Evolutionary conservation across 2,797 vertebrate species (phyloP), one percentile per base, ranked within the genome.

Genomic region (Microcaecilia unicolor): DNA sequence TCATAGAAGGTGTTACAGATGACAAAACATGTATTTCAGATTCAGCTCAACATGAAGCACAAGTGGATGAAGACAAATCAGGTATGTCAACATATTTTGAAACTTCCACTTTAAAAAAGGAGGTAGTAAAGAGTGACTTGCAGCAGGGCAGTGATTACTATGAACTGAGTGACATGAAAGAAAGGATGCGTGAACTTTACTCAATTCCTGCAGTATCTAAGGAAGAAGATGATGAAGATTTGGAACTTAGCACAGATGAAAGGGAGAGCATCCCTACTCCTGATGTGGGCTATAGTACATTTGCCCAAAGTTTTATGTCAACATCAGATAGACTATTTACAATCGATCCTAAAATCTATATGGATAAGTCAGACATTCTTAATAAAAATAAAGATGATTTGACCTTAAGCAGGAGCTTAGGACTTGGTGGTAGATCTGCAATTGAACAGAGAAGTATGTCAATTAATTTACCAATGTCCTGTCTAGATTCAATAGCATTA

Each of bases 71-170:
- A 48, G 94, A 98, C 72, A 87, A 78, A 47, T 98, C 94, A 11
- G 94, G 92, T 49, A 95, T 98, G 92, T 98, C 94, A 0, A 93
- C 92, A 29, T 99, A 99, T 74, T 99, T 99, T 77, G 96, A 99
- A 81, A 99, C 96, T 13, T 97, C 93, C 41, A 68, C 89, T 45
- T 64, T 88, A 50, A 92, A 91, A 68, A 81, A 83, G 18, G 87
- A 89, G 45, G 69, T 78, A 11, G 55, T 61, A 34, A 76, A 70
- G 78, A 77, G 47, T 42, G 67, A 59, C 6, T 34, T 45, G 13
- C 51, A 72, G 42, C 69, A 76, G 54, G 72, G 73, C 37, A 92
- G 91, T 56, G 94, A 91, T 57, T 99, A 99, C 73, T 98, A 98
- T 31, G 96, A 99, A 78, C 80, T 99, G 25, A 98, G 89, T 62